A percentile compares a stretch with the other conserved stretches of the same genome.
Conservation (phyloP, 2,797 vertebrate species). For the Channallabes apus region DNA sequence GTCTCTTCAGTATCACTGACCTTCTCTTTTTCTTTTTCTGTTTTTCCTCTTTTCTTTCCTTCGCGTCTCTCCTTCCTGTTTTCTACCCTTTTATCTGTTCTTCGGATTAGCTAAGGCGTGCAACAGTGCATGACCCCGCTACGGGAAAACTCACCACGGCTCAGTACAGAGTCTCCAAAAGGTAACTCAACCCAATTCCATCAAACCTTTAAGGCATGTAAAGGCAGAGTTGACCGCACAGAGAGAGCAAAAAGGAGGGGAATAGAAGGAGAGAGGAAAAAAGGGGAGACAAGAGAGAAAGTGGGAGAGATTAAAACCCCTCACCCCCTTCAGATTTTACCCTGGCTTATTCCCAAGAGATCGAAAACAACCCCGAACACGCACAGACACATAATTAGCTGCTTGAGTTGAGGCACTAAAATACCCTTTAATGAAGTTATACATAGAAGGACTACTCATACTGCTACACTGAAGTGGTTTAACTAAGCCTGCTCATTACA, state of each 20-base stretch:
- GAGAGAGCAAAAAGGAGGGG: neutral
- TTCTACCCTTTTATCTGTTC: constrained; percentile 46
- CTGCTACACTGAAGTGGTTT: constrained; percentile 60
- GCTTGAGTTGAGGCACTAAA: constrained; percentile 26
- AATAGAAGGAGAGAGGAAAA: neutral
- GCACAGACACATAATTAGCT: neutral
- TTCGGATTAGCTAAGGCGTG: constrained; percentile 90
- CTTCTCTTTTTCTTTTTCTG: constrained; percentile 66
- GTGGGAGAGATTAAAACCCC: neutral
- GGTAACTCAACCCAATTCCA: constrained; percentile 67
- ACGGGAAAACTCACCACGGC: constrained; percentile 96
- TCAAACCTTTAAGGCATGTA: neutral
- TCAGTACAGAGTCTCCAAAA: constrained; percentile 99
- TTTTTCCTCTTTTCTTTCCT: constrained; percentile 67
- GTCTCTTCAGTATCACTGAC: constrained; percentile 53
- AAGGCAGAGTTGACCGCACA: neutral
- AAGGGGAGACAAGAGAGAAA: neutral
- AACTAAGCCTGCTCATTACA: constrained; percentile 56
- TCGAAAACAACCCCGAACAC: neutral
- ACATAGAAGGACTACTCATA: constrained; percentile 45
- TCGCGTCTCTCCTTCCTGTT: constrained; percentile 39
- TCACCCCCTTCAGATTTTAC: neutral
- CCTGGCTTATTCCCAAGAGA: neutral
- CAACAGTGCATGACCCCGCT: constrained; percentile 97
- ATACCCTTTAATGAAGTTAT: constrained; percentile 46